Evolutionary conservation across 2,888 invertebrate genomes (phyloP), one percentile per base, ranked within the genome.

Genomic region (Sarcophaga caerulescens): DNA sequence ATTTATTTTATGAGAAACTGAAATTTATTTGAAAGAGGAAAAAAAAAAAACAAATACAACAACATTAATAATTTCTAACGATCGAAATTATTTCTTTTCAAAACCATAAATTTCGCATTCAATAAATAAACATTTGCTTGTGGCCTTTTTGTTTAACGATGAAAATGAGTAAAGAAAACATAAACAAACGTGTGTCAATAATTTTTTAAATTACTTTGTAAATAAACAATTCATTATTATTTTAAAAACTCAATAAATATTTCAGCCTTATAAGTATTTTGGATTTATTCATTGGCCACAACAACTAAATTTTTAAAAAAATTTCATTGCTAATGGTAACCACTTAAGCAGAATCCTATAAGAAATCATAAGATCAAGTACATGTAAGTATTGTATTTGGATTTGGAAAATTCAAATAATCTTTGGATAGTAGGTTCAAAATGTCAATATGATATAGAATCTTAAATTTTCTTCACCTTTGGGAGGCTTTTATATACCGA

Each of bases 161-260:
- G 8, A 35, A 35, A 35, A 35, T 35, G 35, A 35, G 10, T 1
- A 35, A 35, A 71, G 44, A 12, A 12, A 44, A 73, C 44, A 84
- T 76, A 84, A 81, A 84, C 78, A 75, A n/a, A 47, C 44, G 59
- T 71, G 83, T 88, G 89, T 89, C 90, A 90, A 91, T 91, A 91
- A 91, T 90, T 90, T 88, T 90, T 92, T 89, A 89, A 92, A 91
- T 91, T 89, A 89, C 89, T 90, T 89, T 89, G 89, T 87, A 92
- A 91, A 90, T 89, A 90, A 91, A 91, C 90, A 89, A 19, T 17
- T 47, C 63, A 17, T 85, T 45, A 81, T 82, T 25, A 74, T 60
- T 60, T 45, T 10, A 73, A 52, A 68, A 19, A 14, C 23, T 52
- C 35, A n/a, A 69, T 44, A 66, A 66, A 73, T 74, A 59, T 73